Percentiles rank a stretch among this genome's conserved stretches.
Evolutionary conservation across 2,113 vertebrate genomes (phyloP).

Genomic region (Alosa alosa): DNA sequence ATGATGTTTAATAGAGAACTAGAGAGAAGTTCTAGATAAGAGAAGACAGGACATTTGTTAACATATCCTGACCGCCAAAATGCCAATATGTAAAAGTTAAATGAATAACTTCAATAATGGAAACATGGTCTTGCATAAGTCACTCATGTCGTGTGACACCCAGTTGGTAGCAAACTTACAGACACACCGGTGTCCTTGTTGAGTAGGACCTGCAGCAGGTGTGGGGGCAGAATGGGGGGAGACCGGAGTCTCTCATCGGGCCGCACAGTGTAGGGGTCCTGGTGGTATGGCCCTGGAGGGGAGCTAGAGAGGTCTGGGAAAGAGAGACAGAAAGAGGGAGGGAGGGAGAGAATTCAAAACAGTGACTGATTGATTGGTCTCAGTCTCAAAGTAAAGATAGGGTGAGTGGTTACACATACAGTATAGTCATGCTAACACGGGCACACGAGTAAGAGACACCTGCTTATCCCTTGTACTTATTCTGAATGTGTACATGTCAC

Average conservation of each 20-base stretch:
- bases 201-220: slow-evolving; percentile 95
- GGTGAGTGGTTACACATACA: no score
- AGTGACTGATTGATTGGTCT: no score
- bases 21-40: neutral
- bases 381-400: no score
- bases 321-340: neutral
- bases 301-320: slow-evolving; percentile 89
- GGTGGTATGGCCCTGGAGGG: slow-evolving; percentile 90
- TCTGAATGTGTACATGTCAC: neutral
- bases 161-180: slow-evolving; percentile 72
- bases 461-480: no score
- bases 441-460: no score
- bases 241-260: slow-evolving; percentile 85
- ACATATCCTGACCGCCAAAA: no score
- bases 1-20: neutral
- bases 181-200: slow-evolving; percentile 97
- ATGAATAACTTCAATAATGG: neutral
- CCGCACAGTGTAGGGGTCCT: slow-evolving; percentile 85
- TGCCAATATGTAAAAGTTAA: neutral
- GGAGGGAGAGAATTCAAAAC: no score
- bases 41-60: neutral
- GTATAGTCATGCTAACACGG: no score
- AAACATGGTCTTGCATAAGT: neutral
- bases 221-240: slow-evolving; percentile 90
- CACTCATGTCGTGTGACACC: no score